Evolutionary conservation across 1,140 invertebrate genomes (phyloP), one percentile per base, ranked within the genome.

Genomic region (Zophobas atratus): DNA sequence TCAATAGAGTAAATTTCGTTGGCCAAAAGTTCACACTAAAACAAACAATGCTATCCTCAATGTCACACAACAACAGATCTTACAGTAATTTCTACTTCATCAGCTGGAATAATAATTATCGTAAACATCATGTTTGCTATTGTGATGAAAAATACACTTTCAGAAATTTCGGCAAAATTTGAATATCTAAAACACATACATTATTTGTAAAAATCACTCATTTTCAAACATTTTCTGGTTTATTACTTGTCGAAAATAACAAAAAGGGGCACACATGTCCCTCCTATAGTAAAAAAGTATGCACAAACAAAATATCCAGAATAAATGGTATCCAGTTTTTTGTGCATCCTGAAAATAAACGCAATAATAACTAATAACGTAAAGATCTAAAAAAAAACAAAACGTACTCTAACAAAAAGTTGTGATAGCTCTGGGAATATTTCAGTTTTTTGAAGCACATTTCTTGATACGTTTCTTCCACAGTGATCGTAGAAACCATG

Each of bases 81-180:
- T 51, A 34, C 60, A 43, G 38, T 8, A 35, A 67, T 67, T 67
- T 67, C 60, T 20, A 67, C 43, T 43, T 67, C 60, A 32, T n/a
- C 39, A 20, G 39, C 60, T 33, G 60, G 60, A 41, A 67, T 67
- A 67, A 67, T 32, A 20, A 43, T 43, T n/a, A 67, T 43, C 41
- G 43, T 67, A 4, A 67, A 6, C 20, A 67, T 43, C 41, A 33
- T 43, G 20, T 67, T 67, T 39, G 36, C 38, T 60, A 60, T 38
- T 0, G 36, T 20, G 1, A 32, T 35, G 56, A 38, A 35, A 60
- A 60, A 60, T 6, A 60, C 36, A 4, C 56, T 60, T 39, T 60
- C 34, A 46, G 60, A 32, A 6, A 67, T 36, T 67, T 43, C 6
- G 2, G 38, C 39, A 43, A 67, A 4, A 67, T 38, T 67, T 2